Evolutionary conservation across 2,888 invertebrate species (phyloP).

Genomic region (Tineola bisselliella): DNA sequence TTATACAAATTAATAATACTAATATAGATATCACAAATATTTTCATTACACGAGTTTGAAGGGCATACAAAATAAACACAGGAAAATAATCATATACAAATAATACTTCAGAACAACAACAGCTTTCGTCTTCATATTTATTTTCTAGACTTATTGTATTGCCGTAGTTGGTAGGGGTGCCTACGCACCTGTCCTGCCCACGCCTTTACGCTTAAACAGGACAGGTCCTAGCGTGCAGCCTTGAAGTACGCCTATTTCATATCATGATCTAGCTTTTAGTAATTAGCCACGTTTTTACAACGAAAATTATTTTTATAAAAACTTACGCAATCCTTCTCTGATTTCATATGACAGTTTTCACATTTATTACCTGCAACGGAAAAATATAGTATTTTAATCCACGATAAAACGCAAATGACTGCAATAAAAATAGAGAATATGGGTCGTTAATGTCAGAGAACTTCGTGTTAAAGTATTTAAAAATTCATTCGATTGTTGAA

Average conservation of each 20-base stretch:
- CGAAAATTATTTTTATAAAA: neutral
- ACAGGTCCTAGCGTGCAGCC: slow-evolving; percentile 34
- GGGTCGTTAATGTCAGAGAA: neutral
- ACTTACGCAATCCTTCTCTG: neutral
- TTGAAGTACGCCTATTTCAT: slow-evolving; percentile 28
- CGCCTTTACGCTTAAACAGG: slow-evolving; percentile 23
- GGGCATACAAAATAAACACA: too few species aligned
- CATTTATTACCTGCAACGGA: neutral
- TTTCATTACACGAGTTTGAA: too few species aligned
- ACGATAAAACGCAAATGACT: neutral
- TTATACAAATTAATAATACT: neutral
- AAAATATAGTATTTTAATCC: neutral
- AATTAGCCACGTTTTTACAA: neutral
- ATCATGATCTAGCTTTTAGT: neutral
- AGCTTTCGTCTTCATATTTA: slow-evolving; percentile 9
- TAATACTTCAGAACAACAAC: neutral
- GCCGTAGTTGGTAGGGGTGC: neutral
- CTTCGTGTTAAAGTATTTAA: slow-evolving; percentile 3
- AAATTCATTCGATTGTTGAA: neutral
- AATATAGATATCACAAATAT: neutral
- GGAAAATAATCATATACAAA: neutral
- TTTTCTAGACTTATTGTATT: slow-evolving; percentile 8
- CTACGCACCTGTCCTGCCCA: slow-evolving; percentile 11
- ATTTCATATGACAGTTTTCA: neutral
- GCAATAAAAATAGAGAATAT: neutral